Evolutionary conservation across 2,888 invertebrate species (phyloP).

Genomic region (Yponomeuta malinellus): DNA sequence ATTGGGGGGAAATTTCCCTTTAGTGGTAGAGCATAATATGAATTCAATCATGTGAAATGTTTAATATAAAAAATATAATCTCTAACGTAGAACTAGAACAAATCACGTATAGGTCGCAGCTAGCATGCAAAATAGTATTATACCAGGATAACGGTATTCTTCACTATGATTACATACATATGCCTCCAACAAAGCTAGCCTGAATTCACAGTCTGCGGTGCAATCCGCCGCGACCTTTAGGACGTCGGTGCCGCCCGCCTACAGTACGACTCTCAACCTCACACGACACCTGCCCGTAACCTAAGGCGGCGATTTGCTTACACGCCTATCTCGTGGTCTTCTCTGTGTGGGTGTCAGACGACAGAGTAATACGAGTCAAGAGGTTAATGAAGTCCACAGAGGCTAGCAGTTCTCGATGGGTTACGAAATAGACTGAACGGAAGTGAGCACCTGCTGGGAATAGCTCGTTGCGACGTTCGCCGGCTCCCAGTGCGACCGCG

Average conservation of each 20-base stretch:
- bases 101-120: too few species aligned
- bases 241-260: constrained; percentile 55
- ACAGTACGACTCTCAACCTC: constrained; percentile 28
- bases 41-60: too few species aligned
- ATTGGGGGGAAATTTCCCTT: too few species aligned
- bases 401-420: constrained; percentile 41
- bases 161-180: too few species aligned
- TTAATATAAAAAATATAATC: too few species aligned
- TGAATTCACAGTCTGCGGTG: too few species aligned
- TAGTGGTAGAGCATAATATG: too few species aligned
- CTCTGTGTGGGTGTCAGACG: constrained; percentile 24
- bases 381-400: constrained; percentile 54
- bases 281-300: constrained; percentile 31
- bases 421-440: constrained; percentile 65
- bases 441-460: constrained; percentile 74
- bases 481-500: constrained; percentile 64
- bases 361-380: constrained; percentile 34
- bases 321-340: constrained; percentile 29
- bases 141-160: too few species aligned
- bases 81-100: too few species aligned
- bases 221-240: constrained; percentile 21
- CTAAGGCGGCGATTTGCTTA: constrained; percentile 13
- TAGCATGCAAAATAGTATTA: too few species aligned
- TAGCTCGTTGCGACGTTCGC: constrained; percentile 66
- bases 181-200: too few species aligned